phyloP scores from a whole-genome alignment of 2,113 vertebrate genomes.

The Pterocles gutturalis region DNA sequence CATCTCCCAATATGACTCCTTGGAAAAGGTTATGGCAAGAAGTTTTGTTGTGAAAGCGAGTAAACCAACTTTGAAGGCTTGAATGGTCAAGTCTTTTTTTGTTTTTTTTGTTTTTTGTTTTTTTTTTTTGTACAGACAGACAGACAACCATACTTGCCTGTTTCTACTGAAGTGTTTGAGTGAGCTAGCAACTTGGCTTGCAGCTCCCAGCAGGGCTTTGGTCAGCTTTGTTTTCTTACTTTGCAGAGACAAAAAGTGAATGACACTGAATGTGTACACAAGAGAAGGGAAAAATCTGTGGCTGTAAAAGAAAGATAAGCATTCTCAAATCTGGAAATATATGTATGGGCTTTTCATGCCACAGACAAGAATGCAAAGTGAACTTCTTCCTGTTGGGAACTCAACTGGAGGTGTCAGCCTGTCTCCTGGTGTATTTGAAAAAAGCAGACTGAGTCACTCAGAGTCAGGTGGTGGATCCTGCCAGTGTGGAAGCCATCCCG shows the following conservation, averaged over 20 bases:
- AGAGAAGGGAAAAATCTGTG: not conserved
- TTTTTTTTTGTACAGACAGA: not conserved
- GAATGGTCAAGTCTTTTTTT: not conserved
- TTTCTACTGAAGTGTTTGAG: not conserved
- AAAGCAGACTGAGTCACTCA: not conserved
- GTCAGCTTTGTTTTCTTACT: not conserved
- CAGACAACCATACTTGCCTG: not conserved
- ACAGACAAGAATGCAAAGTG: not conserved
- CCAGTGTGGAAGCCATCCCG: accelerated
- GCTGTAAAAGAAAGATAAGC: not conserved
- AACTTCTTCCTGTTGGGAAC: not conserved
- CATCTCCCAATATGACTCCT: not conserved
- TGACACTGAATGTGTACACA: not conserved
- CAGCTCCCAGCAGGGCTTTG: not conserved
- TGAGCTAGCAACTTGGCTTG: not conserved
- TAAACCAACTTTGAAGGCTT: not conserved
- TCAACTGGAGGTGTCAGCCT: not conserved
- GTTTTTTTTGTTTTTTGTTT: not conserved
- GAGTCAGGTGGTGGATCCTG: not conserved
- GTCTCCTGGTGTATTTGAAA: not conserved
- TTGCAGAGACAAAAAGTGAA: not conserved
- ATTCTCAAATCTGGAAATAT: not conserved
- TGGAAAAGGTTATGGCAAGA: not conserved
- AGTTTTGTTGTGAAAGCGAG: not conserved
- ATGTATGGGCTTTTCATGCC: not conserved